phyloP scores from a whole-genome alignment of 2,113 vertebrate species.

The Ammospiza caudacuta region DNA sequence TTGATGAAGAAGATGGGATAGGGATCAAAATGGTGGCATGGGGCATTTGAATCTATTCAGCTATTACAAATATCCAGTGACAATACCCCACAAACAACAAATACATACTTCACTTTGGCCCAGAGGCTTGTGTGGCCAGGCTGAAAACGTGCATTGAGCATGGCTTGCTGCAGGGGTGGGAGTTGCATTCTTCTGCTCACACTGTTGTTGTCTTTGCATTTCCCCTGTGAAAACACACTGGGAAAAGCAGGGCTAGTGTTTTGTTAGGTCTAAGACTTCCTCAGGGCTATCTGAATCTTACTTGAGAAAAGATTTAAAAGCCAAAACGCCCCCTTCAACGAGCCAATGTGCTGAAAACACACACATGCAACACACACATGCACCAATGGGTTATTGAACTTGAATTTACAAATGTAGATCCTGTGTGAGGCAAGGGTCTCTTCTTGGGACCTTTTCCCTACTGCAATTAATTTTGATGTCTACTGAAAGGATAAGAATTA shows the following conservation, averaged over 20 bases:
- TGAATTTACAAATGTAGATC: background rate
- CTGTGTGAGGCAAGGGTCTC: background rate
- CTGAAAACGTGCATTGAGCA: background rate
- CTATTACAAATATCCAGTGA: background rate
- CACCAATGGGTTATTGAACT: background rate
- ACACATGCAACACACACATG: background rate
- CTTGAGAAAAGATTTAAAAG: background rate
- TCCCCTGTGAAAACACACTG: background rate
- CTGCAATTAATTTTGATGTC: background rate
- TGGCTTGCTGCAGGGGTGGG: background rate
- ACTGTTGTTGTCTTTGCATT: background rate
- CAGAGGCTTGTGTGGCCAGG: background rate
- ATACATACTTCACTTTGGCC: background rate
- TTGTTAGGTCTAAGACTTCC: background rate
- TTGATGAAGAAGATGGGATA: background rate
- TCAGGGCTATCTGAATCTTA: background rate
- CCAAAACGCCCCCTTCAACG: background rate
- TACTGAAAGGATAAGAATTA: background rate
- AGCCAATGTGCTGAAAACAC: background rate
- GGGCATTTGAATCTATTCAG: background rate
- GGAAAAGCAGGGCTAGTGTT: background rate
- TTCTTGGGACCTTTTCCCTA: background rate
- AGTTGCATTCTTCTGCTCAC: background rate
- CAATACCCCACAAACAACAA: background rate
- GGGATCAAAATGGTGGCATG: background rate